Conservation (phyloP, 2,797 vertebrate genomes). For the Melanitta fusca region DNA sequence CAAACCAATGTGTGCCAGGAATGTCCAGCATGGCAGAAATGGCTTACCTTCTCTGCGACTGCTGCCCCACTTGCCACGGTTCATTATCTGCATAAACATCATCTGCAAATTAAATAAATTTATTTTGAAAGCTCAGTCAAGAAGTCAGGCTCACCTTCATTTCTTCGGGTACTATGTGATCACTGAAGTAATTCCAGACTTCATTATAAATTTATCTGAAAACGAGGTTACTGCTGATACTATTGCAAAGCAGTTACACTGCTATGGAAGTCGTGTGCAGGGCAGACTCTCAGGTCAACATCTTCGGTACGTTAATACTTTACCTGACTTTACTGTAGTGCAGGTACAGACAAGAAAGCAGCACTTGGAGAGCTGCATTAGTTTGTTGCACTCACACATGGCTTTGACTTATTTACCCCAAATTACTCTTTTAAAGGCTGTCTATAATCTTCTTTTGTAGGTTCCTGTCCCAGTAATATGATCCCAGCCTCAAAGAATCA, state of each 20-base stretch:
- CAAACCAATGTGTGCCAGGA: neutral
- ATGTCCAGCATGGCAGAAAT: neutral
- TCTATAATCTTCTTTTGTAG: neutral
- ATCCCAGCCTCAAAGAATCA: neutral
- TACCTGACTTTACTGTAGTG: neutral
- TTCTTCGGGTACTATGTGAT: neutral
- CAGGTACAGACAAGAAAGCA: neutral
- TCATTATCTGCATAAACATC: neutral
- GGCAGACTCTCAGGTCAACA: neutral
- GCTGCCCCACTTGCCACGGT: neutral
- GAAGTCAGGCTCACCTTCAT: neutral
- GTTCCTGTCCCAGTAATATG: neutral
- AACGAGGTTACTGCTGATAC: neutral
- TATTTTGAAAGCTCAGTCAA: neutral
- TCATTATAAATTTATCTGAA: neutral
- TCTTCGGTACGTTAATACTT: neutral
- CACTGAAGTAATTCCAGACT: neutral
- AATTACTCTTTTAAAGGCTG: neutral
- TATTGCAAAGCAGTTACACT: neutral
- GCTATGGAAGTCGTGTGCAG: neutral
- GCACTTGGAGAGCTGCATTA: neutral
- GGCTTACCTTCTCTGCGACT: neutral
- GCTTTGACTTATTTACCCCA: neutral
- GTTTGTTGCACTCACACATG: neutral
- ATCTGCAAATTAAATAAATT: conserved; percentile 16